Conservation (phyloP, 2,113 vertebrate species). For the Lepisosteus oculatus region DNA sequence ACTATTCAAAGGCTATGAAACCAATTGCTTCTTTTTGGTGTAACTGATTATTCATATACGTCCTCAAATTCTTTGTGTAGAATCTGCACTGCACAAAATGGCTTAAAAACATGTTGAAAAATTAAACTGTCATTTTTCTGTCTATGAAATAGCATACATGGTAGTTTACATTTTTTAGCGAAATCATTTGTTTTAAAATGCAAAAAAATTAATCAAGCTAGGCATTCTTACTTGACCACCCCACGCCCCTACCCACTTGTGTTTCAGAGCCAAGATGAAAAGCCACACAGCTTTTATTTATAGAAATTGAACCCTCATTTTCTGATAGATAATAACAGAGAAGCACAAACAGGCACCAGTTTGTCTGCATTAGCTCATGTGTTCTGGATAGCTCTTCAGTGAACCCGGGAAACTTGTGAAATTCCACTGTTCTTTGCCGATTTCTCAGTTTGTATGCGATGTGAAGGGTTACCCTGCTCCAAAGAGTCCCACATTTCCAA, state of each 20-base stretch:
- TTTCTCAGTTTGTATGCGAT: conserved; percentile 34
- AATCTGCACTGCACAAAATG: no score
- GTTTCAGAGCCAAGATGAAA: conserved; percentile 4
- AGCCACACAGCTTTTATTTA: conserved; percentile 43
- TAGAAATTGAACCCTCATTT: conserved; percentile 63
- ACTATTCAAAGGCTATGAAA: no score
- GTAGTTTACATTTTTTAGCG: no score
- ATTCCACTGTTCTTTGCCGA: conserved; percentile 35
- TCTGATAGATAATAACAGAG: conserved; percentile 69
- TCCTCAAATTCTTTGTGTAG: no score
- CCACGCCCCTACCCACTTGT: background rate
- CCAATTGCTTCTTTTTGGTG: no score
- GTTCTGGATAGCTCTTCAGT: conserved; percentile 53
- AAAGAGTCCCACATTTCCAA: background rate
- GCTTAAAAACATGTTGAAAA: no score
- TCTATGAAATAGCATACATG: no score
- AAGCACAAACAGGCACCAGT: conserved; percentile 64
- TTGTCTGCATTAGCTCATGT: conserved; percentile 69
- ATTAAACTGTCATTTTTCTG: no score
- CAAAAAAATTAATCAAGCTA: no score
- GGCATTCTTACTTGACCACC: background rate
- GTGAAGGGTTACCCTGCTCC: conserved; percentile 31
- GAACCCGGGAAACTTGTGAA: conserved; percentile 47
- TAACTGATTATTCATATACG: no score
- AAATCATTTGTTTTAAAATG: no score